Evolutionary conservation across 2,888 invertebrate species (phyloP), one percentile per base, ranked within the genome.

Genomic region (Eristalinus sepulchralis): DNA sequence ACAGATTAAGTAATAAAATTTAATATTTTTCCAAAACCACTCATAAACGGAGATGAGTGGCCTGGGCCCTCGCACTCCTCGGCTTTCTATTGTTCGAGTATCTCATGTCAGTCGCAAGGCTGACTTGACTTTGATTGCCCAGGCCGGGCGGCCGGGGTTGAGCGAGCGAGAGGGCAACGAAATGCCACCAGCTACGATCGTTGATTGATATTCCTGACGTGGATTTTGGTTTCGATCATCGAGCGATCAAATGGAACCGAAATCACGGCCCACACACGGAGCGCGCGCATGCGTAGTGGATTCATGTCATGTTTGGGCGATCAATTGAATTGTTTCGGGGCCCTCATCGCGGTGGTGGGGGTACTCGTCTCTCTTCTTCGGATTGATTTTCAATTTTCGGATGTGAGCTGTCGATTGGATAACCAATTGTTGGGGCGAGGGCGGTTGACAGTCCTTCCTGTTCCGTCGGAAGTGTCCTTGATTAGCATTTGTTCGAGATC

Each of bases 151-250:
- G 17, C 4, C 0, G 47, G 1, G 47, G 9, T 5, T 6, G 17
- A 17, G 1, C 6, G 8, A 11, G 34, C 53, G 62, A 63, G 73
- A n/a, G 1, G 27, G n/a, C 71, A 80, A 53, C 39, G 39, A 79
- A 75, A 85, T 85, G 81, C 86, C 86, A 86, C 86, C 86, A 86
- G 71, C 86, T 75, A 83, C 86, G 86, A 78, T 79, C 78, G 39
- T 86, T 86, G 82, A 86, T 86, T 86, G 86, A 86, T 86, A 86
- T 86, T 86, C 83, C 70, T 83, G 83, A 83, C 83, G 78, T 47
- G 36, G 64, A 83, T 78, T 86, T 75, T 73, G 60, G 75, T 68
- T 59, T 71, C 60, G 85, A 85, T 82, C 81, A 36, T 66, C 75
- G 78, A 68, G 78, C 86, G 79, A 86, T 86, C 86, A 86, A 86